These are phyloP conservation scores for Emydura subglobosa DNA, from an alignment of 2,113 vertebrate genomes.

Conservation along the genomic window DNA sequence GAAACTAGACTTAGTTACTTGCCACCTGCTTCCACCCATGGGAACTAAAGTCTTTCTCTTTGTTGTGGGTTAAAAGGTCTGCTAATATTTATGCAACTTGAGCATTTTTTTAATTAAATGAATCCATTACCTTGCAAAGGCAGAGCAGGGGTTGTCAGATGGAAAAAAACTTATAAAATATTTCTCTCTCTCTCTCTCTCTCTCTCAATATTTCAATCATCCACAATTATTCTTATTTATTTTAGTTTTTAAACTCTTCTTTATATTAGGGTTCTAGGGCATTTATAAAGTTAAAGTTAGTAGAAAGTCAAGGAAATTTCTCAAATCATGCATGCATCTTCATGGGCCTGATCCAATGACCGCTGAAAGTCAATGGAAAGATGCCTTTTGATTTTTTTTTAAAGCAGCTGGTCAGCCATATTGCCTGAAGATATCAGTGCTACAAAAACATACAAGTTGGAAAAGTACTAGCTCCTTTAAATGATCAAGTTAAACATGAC, in stretches of 20 bases:
- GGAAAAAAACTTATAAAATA: neutral
- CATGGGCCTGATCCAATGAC: neutral
- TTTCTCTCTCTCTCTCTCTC: neutral
- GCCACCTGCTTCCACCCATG: neutral
- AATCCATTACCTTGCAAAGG: neutral
- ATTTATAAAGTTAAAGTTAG: neutral
- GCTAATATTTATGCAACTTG: neutral
- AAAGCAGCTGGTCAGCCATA: neutral
- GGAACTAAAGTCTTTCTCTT: rapidly evolving
- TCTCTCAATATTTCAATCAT: neutral
- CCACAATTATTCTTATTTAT: neutral
- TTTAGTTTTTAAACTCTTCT: neutral
- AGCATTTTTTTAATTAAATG: neutral
- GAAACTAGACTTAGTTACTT: neutral
- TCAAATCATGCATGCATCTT: neutral
- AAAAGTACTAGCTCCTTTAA: neutral
- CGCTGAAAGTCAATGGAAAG: neutral
- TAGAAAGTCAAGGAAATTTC: neutral
- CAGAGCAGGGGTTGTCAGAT: neutral
- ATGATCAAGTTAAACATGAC: neutral
- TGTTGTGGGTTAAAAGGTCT: neutral
- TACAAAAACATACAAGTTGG: neutral
- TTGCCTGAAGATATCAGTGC: neutral
- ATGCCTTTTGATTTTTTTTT: neutral
- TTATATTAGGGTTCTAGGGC: neutral